Conservation (phyloP, 2,113 vertebrate species). For the Nycticryphes semicollaris region DNA sequence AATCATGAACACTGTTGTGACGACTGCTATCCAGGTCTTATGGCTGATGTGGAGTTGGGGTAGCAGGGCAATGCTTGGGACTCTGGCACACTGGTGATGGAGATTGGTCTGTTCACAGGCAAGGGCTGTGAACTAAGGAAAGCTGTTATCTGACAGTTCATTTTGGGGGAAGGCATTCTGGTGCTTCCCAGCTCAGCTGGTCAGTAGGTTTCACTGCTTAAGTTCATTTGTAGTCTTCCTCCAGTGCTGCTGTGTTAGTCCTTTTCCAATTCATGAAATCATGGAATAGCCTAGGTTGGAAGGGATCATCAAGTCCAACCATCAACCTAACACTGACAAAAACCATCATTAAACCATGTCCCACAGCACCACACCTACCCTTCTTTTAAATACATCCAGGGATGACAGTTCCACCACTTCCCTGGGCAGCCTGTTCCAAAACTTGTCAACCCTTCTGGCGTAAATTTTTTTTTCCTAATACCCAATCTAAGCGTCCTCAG, state of each 20-base stretch:
- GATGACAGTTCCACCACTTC: no score
- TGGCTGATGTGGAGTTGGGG: background rate
- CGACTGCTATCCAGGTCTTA: fast-evolving
- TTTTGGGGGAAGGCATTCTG: background rate
- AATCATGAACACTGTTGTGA: background rate
- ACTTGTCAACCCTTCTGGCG: no score
- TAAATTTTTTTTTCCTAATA: no score
- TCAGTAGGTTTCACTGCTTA: background rate
- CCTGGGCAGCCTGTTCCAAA: no score
- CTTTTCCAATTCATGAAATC: background rate
- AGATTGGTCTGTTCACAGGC: background rate
- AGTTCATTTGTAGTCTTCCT: background rate
- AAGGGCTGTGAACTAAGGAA: background rate
- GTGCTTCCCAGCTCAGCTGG: background rate
- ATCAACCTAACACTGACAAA: no score
- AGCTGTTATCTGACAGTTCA: background rate
- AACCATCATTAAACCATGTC: no score
- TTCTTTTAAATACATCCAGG: no score
- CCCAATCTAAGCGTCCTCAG: no score
- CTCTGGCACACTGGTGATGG: fast-evolving
- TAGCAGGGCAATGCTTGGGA: background rate
- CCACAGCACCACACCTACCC: no score
- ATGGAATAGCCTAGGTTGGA: no score
- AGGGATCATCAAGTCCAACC: no score
- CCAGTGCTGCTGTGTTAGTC: background rate